These are phyloP conservation scores for Cossypha caffra DNA, from an alignment of 2,797 vertebrate genomes.

Conservation along the genomic window DNA sequence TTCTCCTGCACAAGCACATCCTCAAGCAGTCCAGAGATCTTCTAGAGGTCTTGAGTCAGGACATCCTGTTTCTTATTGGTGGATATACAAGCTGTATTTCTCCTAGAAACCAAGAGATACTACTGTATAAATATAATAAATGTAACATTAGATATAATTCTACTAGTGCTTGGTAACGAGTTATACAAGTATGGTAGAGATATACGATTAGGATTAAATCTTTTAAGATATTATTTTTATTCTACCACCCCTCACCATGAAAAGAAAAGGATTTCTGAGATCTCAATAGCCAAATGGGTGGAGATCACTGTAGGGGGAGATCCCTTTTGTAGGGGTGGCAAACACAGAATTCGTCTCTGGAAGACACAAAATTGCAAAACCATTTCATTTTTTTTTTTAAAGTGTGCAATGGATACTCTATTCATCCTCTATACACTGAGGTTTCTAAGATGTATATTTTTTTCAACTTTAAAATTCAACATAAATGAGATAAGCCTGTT, in stretches of 20 bases:
- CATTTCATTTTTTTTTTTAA: not conserved
- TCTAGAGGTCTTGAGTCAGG: not conserved
- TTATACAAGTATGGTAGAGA: not conserved
- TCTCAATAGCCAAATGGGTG: not conserved
- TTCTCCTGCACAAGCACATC: not conserved
- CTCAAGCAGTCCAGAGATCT: rapidly evolving
- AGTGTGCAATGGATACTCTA: not conserved
- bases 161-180: not conserved
- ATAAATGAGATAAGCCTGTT: not conserved
- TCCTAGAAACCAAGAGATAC: not conserved
- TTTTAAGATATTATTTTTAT: not conserved
- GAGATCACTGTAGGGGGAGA: not conserved
- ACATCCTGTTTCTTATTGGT: not conserved
- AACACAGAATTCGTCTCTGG: not conserved
- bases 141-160: not conserved
- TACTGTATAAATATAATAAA: not conserved
- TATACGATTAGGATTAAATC: not conserved
- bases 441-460: not conserved
- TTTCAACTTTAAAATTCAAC: not conserved
- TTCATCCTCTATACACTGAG: not conserved
- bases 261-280: not conserved
- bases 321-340: rapidly evolving
- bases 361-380: not conserved
- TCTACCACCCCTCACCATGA: rapidly evolving
- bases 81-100: not conserved